Conservation (phyloP, 2,113 vertebrate genomes). For the Macquaria ambigua region DNA sequence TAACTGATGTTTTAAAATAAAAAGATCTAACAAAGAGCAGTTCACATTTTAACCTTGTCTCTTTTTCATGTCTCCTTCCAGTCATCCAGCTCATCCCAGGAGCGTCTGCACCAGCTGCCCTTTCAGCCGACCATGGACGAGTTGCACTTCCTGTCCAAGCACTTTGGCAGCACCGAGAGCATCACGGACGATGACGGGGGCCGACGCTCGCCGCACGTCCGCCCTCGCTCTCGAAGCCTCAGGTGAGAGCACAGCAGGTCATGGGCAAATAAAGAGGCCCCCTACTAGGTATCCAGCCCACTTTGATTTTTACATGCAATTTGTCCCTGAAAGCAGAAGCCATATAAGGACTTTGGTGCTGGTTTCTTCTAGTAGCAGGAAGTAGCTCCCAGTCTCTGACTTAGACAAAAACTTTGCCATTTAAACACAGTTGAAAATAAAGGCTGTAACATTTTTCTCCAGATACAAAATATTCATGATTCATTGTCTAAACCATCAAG, state of each 20-base stretch:
- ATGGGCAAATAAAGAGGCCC: neutral
- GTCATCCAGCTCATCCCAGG: conserved; percentile 95
- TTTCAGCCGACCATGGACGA: conserved; percentile 93
- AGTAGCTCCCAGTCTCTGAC: neutral
- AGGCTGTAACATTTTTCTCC: too few species aligned
- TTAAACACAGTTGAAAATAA: neutral
- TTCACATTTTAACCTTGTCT: conserved; percentile 37
- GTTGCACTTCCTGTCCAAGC: conserved; percentile 92
- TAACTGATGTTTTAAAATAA: conserved; percentile 7
- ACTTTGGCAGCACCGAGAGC: conserved; percentile 94
- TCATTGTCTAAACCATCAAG: neutral
- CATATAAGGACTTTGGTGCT: neutral
- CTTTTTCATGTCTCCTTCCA: conserved; percentile 63
- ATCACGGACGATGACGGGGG: conserved; percentile 91
- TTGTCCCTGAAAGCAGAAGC: neutral
- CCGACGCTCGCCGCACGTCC: conserved; percentile 88
- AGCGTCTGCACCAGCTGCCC: conserved; percentile 93
- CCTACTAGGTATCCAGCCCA: neutral
- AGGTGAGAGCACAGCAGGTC: conserved; percentile 80
- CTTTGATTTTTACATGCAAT: neutral
- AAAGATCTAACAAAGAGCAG: neutral
- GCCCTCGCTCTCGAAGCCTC: conserved; percentile 93
- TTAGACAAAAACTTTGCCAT: neutral
- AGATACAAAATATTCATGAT: neutral
- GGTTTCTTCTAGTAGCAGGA: neutral